These are phyloP conservation scores for Poeciliopsis presidionis DNA, from an alignment of 2,797 vertebrate genomes.

Conservation along the genomic window DNA sequence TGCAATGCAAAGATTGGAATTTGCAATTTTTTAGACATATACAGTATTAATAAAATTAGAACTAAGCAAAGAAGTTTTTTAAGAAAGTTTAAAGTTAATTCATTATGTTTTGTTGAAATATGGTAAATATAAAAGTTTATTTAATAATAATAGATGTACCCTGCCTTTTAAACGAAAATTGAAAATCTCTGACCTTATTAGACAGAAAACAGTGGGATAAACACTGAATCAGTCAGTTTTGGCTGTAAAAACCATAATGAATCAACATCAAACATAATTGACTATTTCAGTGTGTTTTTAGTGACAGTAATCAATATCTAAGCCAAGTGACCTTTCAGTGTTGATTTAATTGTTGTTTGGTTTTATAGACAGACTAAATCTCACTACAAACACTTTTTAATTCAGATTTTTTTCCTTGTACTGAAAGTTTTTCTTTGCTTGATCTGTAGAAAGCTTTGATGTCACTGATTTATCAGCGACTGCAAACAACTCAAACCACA, in stretches of 20 bases:
- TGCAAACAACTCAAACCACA: constrained; percentile 7
- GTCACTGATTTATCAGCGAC: constrained; percentile 5
- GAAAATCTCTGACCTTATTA: background rate
- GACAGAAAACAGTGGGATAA: background rate
- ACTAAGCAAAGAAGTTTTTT: background rate
- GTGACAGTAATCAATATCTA: background rate
- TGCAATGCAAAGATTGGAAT: background rate
- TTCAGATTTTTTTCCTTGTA: background rate
- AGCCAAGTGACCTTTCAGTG: background rate
- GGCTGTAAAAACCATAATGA: background rate
- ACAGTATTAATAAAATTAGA: background rate
- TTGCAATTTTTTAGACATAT: background rate
- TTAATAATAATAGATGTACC: background rate
- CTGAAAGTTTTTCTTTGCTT: background rate
- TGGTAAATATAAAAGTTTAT: background rate
- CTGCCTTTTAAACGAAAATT: background rate
- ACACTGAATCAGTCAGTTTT: background rate
- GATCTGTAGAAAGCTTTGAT: background rate
- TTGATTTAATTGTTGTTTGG: background rate
- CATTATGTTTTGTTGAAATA: background rate
- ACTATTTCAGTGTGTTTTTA: background rate
- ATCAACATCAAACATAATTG: background rate
- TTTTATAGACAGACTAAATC: background rate
- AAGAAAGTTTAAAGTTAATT: background rate
- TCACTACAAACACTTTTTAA: background rate